Evolutionary conservation across 2,113 vertebrate species (phyloP).

Genomic region (Prunella fulvescens): DNA sequence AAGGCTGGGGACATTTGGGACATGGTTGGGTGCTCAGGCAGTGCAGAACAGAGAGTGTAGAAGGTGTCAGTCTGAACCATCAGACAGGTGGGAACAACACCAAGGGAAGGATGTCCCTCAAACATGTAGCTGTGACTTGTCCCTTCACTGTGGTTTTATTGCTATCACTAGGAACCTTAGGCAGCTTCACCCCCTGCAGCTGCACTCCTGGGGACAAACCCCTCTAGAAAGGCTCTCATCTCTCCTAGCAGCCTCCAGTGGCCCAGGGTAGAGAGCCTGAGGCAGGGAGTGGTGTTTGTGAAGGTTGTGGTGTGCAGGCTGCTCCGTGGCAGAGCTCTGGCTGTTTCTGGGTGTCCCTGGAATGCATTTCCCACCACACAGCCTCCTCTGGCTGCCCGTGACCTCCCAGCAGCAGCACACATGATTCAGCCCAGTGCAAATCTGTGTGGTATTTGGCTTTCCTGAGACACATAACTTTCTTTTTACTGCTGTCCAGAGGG

Average conservation of each 20-base stretch:
- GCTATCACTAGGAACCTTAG: neutral
- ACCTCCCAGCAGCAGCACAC: neutral
- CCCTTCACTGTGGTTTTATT: neutral
- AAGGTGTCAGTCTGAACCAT: neutral
- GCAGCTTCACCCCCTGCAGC: neutral
- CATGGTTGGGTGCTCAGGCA: neutral
- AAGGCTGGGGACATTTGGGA: neutral
- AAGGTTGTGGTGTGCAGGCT: neutral
- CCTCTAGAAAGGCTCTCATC: neutral
- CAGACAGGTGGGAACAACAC: neutral
- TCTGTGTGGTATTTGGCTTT: neutral
- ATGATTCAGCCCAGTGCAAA: neutral
- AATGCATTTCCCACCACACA: neutral
- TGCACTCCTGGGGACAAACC: neutral
- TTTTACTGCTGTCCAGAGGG: neutral
- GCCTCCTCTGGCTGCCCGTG: neutral
- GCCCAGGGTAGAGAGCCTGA: neutral
- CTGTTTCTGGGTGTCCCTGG: neutral
- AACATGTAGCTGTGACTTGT: neutral
- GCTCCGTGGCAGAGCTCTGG: neutral
- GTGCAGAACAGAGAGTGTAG: neutral
- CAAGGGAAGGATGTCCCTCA: neutral
- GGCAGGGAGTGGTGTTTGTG: neutral
- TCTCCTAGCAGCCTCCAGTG: neutral
- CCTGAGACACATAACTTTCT: neutral